Conservation (phyloP, 2,113 vertebrate genomes). For the Hyaena hyaena region DNA sequence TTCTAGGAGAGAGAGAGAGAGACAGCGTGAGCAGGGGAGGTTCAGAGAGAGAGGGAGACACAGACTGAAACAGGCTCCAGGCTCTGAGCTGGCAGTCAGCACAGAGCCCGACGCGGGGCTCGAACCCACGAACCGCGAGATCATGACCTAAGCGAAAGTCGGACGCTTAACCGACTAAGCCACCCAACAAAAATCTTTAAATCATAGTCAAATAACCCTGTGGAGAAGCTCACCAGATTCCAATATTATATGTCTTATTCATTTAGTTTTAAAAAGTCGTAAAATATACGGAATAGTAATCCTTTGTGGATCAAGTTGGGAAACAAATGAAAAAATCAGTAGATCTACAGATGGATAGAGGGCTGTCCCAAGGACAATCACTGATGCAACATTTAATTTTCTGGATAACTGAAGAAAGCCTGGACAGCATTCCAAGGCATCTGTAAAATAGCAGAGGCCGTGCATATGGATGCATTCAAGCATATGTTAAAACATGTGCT, state of each 20-base stretch:
- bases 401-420: background rate
- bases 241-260: background rate
- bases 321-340: slow-evolving; percentile 4
- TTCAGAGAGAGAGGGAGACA: too few relatives aligned
- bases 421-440: background rate
- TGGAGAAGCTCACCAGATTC: background rate
- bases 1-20: too few relatives aligned
- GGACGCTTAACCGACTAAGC: too few relatives aligned
- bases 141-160: too few relatives aligned
- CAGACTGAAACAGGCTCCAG: too few relatives aligned
- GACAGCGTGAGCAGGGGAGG: too few relatives aligned
- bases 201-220: slow-evolving; percentile 10
- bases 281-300: background rate
- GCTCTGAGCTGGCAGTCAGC: too few relatives aligned
- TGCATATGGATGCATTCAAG: background rate
- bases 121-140: too few relatives aligned
- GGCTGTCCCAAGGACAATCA: background rate
- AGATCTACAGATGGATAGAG: background rate
- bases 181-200: background rate
- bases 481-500: background rate
- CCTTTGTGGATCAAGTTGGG: background rate
- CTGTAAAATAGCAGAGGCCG: background rate
- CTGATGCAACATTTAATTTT: background rate
- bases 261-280: background rate
- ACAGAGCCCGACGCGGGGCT: too few relatives aligned